Evolutionary conservation across 2,888 invertebrate species (phyloP).

Genomic region (Polydesmus complanatus): DNA sequence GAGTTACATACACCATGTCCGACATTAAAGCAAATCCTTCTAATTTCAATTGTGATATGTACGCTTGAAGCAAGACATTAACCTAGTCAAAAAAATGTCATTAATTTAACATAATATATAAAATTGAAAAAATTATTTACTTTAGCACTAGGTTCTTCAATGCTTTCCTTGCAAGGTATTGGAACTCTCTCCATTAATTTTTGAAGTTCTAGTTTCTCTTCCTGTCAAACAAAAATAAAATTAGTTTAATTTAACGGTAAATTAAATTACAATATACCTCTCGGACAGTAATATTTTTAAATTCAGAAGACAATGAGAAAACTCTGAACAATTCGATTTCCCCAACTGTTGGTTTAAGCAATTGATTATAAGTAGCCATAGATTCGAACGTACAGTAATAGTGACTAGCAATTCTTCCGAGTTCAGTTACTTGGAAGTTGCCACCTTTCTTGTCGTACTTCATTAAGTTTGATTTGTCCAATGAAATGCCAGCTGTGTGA

Average conservation of each 20-base stretch:
- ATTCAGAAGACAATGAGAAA: conserved; percentile 96
- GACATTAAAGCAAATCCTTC: conserved; percentile 98
- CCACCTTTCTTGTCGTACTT: conserved; percentile 94
- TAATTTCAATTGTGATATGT: conserved; percentile 92
- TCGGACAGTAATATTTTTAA: conserved; percentile 77
- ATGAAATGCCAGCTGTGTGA: conserved; percentile 78
- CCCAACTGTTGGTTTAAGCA: conserved; percentile 86
- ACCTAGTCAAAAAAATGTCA: conserved; percentile 33
- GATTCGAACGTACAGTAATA: conserved; percentile 96
- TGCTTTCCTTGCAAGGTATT: conserved; percentile 95
- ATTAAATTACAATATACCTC: conserved; percentile 36
- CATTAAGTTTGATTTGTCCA: conserved; percentile 87
- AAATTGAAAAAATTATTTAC: conserved; percentile 1
- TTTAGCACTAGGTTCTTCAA: conserved; percentile 96
- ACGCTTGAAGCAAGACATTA: conserved; percentile 88
- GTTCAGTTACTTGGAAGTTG: conserved; percentile 70
- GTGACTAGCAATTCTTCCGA: conserved; percentile 95
- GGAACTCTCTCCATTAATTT: conserved; percentile 93
- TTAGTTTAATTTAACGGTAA: not conserved
- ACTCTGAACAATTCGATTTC: conserved; percentile 94
- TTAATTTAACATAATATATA: not conserved
- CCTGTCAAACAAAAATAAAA: conserved; percentile 34
- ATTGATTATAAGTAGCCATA: conserved; percentile 90
- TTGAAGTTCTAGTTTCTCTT: conserved; percentile 91
- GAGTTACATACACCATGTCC: conserved; percentile 98